A percentile compares a stretch with the other conserved stretches of the same genome.
Conservation (phyloP, 2,888 invertebrate species). For the Helleia helle region DNA sequence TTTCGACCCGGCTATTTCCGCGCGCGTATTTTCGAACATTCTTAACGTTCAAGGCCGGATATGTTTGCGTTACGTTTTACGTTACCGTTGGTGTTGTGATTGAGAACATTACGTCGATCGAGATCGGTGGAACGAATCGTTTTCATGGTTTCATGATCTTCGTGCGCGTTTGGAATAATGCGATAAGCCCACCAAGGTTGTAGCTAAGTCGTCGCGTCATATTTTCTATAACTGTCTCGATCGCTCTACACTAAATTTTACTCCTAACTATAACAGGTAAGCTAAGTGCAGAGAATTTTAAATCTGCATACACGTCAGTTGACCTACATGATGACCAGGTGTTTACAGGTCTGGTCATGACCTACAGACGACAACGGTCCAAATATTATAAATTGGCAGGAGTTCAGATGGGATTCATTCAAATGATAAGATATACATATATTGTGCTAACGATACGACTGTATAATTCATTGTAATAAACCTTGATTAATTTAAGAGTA, state of each 20-base stretch:
- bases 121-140: slow-evolving; percentile 52
- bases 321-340: slow-evolving; percentile 5
- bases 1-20: slow-evolving; percentile 66
- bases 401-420: slow-evolving; percentile 56
- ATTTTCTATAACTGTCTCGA: too few relatives aligned
- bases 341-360: slow-evolving; percentile 42
- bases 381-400: slow-evolving; percentile 50
- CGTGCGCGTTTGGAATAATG: too few relatives aligned
- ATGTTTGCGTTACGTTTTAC: slow-evolving; percentile 62
- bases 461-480: too few relatives aligned
- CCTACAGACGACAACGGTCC: slow-evolving; percentile 49
- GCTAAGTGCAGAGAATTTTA: too few relatives aligned
- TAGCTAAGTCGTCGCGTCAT: too few relatives aligned
- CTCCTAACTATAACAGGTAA: too few relatives aligned
- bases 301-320: too few relatives aligned
- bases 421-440: slow-evolving; percentile 17
- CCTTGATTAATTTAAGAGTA: too few relatives aligned
- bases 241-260: too few relatives aligned
- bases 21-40: slow-evolving; percentile 64
- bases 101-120: slow-evolving; percentile 30
- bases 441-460: neutral
- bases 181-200: too few relatives aligned
- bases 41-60: slow-evolving; percentile 70
- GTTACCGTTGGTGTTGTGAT: slow-evolving; percentile 45
- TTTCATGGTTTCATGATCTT: slow-evolving; percentile 50